Evolutionary conservation across 2,888 invertebrate genomes (phyloP).

Genomic region (Pheosia gnoma): DNA sequence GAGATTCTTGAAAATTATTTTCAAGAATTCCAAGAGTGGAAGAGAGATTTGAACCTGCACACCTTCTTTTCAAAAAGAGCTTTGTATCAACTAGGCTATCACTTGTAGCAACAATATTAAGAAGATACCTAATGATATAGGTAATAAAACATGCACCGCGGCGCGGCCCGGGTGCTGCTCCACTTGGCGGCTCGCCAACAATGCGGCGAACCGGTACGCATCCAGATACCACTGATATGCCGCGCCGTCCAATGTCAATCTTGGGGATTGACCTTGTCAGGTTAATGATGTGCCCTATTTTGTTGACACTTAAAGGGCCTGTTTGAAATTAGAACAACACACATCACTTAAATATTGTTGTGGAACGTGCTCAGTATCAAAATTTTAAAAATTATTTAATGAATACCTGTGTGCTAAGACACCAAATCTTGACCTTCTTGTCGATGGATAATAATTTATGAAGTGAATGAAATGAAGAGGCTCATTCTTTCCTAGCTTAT

Average conservation of each 20-base stretch:
- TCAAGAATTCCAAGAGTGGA: too few relatives aligned
- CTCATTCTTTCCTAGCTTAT: slow-evolving; percentile 19
- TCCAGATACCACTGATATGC: slow-evolving; percentile 47
- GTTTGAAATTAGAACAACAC: too few relatives aligned
- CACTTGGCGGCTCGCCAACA: slow-evolving; percentile 66
- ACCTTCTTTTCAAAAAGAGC: too few relatives aligned
- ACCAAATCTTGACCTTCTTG: neutral
- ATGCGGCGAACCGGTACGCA: slow-evolving; percentile 50
- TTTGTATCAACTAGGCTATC: too few relatives aligned
- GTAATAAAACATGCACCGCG: slow-evolving; percentile 38
- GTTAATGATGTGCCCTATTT: slow-evolving; percentile 27
- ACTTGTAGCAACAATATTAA: too few relatives aligned
- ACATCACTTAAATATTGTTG: too few relatives aligned
- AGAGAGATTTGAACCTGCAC: too few relatives aligned
- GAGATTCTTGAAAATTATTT: too few relatives aligned
- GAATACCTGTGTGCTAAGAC: too few relatives aligned
- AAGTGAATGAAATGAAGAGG: neutral
- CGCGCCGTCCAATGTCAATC: slow-evolving; percentile 71
- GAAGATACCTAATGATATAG: slow-evolving; percentile 22
- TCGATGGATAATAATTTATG: neutral
- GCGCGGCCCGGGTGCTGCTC: slow-evolving; percentile 45
- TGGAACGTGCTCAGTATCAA: too few relatives aligned
- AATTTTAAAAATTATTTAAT: too few relatives aligned
- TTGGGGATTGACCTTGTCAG: slow-evolving; percentile 54
- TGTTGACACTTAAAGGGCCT: neutral